Conservation (phyloP, 1,140 invertebrate species). For the Arctopsyche grandis region DNA sequence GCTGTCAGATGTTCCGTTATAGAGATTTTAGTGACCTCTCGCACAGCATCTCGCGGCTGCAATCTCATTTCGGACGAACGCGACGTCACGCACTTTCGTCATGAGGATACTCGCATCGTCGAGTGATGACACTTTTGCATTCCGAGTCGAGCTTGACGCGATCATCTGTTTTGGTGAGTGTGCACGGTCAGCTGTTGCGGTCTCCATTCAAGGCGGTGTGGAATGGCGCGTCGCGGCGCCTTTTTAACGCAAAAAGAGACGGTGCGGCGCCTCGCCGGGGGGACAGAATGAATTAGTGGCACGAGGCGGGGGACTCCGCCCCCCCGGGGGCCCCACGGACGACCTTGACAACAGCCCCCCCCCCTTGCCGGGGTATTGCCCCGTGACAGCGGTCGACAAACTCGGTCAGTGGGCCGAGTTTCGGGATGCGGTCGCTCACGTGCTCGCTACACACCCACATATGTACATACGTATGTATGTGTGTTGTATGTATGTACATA, state of each 20-base stretch:
- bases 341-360: neutral
- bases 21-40: no score
- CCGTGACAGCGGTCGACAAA: neutral
- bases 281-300: neutral
- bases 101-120: no score
- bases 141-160: neutral
- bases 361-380: neutral
- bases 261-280: neutral
- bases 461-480: neutral
- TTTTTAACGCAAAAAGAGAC: neutral
- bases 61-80: no score
- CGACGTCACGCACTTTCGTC: no score
- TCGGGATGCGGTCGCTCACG: neutral
- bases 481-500: neutral
- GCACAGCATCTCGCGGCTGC: no score
- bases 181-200: neutral
- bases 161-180: neutral
- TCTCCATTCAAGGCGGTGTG: neutral
- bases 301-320: neutral
- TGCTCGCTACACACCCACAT: neutral
- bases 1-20: no score
- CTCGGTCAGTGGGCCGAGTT: conserved; percentile 17
- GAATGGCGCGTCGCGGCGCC: neutral
- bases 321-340: neutral
- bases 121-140: neutral